Percentiles rank a stretch among this genome's conserved stretches.
phyloP scores from a whole-genome alignment of 1,140 invertebrate genomes.

The Nephotettix cincticeps region DNA sequence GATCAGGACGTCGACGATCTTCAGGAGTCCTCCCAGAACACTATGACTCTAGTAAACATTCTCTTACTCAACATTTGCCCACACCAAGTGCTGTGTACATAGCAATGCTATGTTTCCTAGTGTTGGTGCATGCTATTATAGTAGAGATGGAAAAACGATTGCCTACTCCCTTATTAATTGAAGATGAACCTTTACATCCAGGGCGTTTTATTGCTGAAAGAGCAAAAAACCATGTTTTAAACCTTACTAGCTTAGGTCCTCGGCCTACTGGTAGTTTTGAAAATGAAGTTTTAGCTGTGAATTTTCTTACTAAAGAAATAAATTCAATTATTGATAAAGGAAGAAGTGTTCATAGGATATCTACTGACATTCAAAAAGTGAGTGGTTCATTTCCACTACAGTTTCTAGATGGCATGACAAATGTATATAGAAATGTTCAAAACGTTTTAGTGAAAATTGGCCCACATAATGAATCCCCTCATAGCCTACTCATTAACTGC shows the following conservation, averaged over 20 bases:
- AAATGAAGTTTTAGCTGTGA: constrained; percentile 60
- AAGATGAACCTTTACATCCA: constrained; percentile 35
- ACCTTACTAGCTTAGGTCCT: constrained; percentile 67
- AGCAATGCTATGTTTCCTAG: constrained; percentile 17
- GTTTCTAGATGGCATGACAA: constrained; percentile 80
- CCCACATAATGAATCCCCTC: constrained; percentile 52
- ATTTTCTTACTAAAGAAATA: constrained; percentile 53
- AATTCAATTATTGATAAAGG: constrained; percentile 49
- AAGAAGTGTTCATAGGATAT: constrained; percentile 48
- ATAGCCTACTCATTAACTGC: constrained; percentile 87
- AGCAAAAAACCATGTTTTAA: constrained; percentile 59
- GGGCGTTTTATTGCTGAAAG: constrained; percentile 62
- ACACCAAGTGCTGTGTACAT: neutral
- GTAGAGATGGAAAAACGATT: constrained; percentile 36
- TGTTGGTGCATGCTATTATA: constrained; percentile 32
- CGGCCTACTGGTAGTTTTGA: constrained; percentile 62
- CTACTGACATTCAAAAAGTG: constrained; percentile 63
- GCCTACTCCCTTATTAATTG: constrained; percentile 33
- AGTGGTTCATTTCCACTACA: constrained; percentile 76
- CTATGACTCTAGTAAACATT: neutral
- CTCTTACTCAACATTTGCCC: neutral
- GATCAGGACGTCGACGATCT: neutral
- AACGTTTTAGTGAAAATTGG: constrained; percentile 82
- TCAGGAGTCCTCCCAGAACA: neutral
- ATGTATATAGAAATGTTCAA: constrained; percentile 68